Base-by-base conservation (phyloP, 2,797 vertebrate species). In the Darevskia nairensis region DNA sequence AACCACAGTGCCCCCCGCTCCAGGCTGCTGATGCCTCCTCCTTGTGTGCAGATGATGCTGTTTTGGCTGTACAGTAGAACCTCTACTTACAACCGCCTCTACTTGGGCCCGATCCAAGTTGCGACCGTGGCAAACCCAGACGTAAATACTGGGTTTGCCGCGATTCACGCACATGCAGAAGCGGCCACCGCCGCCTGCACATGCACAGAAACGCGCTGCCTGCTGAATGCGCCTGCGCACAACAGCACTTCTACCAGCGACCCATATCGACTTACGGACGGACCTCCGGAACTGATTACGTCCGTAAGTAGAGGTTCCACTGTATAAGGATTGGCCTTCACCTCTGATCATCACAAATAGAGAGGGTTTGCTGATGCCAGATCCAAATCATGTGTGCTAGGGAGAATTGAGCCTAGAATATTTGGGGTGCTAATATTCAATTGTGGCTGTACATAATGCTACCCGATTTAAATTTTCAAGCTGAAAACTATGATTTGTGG, bases 101-200 rank as follows among this genome's bases (percentile, higher is more conserved):
- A 50, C 50, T 50, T 50, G 50, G 2, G 50, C 50, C 50, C 50
- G 3, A 50, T 50, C 50, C 50, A 50, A 50, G 50, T 50, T 50
- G 50, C 1, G 0, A 50, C 50, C 3, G 50, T 3, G 0, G 11
- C 50, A 50, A 50, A 50, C 50, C 50, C 11, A 0, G 50, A 50
- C 13, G 50, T 50, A 50, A 50, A 50, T 50, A 46, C 50, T 0
- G 50, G 50, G 50, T 50, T 13, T 50, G 50, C 50, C 1, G 1
- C 50, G 3, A 50, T 50, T 50, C 3, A 11, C 11, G 1, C 50
- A 50, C 13, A 3, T 10, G 3, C 50, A 50, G 50, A 50, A 50
- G 50, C 1, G 3, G 11, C 50, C 13, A 11, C 11, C 1, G 1
- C 2, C 1, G 11, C 13, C 50, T 50, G 11, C 3, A 50, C 50